Evolutionary conservation across 2,113 vertebrate genomes (phyloP).

Genomic region (Hystrix brachyura): DNA sequence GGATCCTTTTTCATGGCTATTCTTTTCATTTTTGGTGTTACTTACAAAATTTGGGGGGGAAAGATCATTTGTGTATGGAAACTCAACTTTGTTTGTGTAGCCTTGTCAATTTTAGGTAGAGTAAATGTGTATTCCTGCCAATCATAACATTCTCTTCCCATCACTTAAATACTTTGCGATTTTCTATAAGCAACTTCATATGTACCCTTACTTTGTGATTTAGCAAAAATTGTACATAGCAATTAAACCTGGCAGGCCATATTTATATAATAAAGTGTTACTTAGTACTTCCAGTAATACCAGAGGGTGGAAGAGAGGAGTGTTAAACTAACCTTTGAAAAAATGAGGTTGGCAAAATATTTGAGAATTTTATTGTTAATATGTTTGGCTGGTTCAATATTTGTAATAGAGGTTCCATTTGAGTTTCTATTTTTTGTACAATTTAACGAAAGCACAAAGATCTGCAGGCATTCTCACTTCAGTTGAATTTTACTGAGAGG

Average conservation of each 20-base stretch:
- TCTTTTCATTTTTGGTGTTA: slow-evolving; percentile 78
- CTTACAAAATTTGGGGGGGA: slow-evolving; percentile 61
- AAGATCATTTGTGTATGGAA: slow-evolving; percentile 78
- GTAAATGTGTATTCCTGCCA: slow-evolving; percentile 76
- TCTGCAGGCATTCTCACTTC: slow-evolving; percentile 68
- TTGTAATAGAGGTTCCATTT: slow-evolving; percentile 73
- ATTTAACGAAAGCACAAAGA: slow-evolving; percentile 73
- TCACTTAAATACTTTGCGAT: slow-evolving; percentile 80
- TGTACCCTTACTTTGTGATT: slow-evolving; percentile 75
- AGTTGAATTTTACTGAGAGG: slow-evolving; percentile 47
- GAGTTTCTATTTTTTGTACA: slow-evolving; percentile 73
- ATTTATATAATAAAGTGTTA: slow-evolving; percentile 80
- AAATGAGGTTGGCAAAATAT: slow-evolving; percentile 80
- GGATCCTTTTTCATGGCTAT: slow-evolving; percentile 71
- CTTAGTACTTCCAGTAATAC: slow-evolving; percentile 80
- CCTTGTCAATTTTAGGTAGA: slow-evolving; percentile 78
- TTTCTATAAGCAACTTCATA: slow-evolving; percentile 81
- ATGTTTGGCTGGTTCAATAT: slow-evolving; percentile 80
- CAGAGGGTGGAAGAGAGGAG: slow-evolving; percentile 67
- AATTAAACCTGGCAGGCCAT: slow-evolving; percentile 75
- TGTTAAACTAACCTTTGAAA: slow-evolving; percentile 76
- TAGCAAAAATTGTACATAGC: slow-evolving; percentile 73
- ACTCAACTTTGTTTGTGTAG: slow-evolving; percentile 78
- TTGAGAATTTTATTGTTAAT: slow-evolving; percentile 85
- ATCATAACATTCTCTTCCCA: slow-evolving; percentile 79